These are phyloP conservation scores for Colaptes auratus DNA, from an alignment of 2,113 vertebrate species.

Conservation along the genomic window DNA sequence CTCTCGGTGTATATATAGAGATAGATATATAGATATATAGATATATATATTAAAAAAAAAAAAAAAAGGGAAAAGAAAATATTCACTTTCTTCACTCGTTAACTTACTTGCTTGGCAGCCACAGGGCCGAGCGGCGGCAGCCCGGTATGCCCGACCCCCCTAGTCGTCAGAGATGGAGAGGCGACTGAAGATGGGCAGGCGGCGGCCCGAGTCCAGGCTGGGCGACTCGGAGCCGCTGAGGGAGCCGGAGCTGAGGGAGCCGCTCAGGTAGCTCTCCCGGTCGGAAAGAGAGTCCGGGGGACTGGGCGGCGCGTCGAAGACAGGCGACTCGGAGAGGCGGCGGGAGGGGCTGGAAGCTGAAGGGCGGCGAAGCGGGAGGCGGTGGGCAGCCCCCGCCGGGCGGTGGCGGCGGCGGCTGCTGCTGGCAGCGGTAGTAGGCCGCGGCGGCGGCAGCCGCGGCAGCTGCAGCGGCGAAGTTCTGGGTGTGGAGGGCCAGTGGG, in stretches of 20 bases:
- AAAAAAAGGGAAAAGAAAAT: not conserved
- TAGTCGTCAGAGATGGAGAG: slow-evolving; percentile 97
- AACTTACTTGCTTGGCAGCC: slow-evolving; percentile 53
- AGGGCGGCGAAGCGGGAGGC: slow-evolving; percentile 82
- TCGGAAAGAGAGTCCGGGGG: slow-evolving; percentile 95
- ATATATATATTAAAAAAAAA: not conserved
- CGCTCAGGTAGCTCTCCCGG: slow-evolving; percentile 93
- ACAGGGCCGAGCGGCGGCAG: not conserved
- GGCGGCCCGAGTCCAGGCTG: slow-evolving; percentile 89
- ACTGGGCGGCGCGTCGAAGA: slow-evolving; percentile 92
- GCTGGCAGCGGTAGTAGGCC: slow-evolving; percentile 80
- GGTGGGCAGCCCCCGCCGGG: slow-evolving; percentile 74
- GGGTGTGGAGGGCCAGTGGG: slow-evolving; percentile 86
- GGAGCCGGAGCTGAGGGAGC: slow-evolving; percentile 93
- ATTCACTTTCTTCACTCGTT: slow-evolving; percentile 2
- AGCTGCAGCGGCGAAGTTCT: slow-evolving; percentile 74
- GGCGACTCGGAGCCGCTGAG: slow-evolving; percentile 98
- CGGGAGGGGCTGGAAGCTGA: slow-evolving; percentile 87
- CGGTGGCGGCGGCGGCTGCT: slow-evolving; percentile 54
- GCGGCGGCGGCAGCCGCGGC: slow-evolving; percentile 58
- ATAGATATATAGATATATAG: not conserved
- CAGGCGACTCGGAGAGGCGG: slow-evolving; percentile 91
- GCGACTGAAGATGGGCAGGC: slow-evolving; percentile 97
- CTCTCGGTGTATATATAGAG: slow-evolving; percentile 36
- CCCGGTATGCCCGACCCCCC: not conserved